Conservation (phyloP, 2,888 invertebrate genomes). For the Morpho achilles region DNA sequence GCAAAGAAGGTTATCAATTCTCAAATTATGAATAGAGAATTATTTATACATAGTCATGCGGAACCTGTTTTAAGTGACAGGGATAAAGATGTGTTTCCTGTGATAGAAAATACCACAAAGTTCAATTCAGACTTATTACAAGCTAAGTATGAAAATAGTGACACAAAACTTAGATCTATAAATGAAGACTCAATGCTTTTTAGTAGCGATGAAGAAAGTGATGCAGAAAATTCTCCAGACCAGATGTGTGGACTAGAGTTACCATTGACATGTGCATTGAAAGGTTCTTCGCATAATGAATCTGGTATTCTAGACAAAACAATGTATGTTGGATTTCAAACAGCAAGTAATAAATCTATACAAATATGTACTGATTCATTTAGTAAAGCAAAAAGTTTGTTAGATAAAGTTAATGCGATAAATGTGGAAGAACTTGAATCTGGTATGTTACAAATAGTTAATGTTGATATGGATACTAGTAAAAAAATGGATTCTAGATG, state of each 20-base stretch:
- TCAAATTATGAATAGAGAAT: constrained; percentile 42
- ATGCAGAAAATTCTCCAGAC: constrained; percentile 13
- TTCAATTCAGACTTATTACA: too few species aligned
- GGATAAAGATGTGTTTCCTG: constrained; percentile 10
- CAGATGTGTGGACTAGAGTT: constrained; percentile 31
- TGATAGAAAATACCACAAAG: too few species aligned
- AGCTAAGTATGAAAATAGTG: too few species aligned
- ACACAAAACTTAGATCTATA: constrained; percentile 25
- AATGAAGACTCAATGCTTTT: constrained; percentile 59
- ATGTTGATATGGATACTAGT: too few species aligned
- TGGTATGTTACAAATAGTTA: too few species aligned
- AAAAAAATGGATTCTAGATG: too few species aligned
- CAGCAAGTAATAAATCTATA: constrained; percentile 64
- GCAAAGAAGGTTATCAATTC: constrained; percentile 54
- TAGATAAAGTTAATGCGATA: constrained; percentile 33
- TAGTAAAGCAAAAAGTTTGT: constrained; percentile 49
- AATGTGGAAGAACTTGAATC: too few species aligned
- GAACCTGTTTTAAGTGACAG: constrained; percentile 27
- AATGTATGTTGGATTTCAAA: constrained; percentile 66
- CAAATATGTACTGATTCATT: constrained; percentile 53
- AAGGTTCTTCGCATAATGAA: constrained; percentile 48
- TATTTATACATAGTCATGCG: constrained; percentile 35
- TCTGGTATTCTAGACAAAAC: constrained; percentile 48
- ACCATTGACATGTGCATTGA: constrained; percentile 57
- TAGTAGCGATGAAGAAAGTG: constrained; percentile 64